Conservation (phyloP, 2,113 vertebrate genomes). For the Daphoenositta chrysoptera region DNA sequence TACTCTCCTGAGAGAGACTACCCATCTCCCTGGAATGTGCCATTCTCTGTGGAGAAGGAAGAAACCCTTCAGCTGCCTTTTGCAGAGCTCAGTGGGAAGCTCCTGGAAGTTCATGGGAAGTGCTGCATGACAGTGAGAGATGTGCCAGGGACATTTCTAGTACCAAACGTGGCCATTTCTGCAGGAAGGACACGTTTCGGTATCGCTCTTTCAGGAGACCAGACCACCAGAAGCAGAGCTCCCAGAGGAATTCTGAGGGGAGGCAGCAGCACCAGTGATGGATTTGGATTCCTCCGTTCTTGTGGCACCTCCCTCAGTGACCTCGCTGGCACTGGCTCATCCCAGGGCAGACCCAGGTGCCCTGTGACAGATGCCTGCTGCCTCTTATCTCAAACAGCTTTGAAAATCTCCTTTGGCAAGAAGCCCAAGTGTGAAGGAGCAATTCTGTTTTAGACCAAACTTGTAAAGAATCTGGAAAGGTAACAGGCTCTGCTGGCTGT, state of each 20-base stretch:
- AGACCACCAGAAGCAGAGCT: background rate
- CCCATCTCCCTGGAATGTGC: background rate
- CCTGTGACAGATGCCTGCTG: background rate
- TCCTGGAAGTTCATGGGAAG: background rate
- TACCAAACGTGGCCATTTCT: background rate
- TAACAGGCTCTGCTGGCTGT: background rate
- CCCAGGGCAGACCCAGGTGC: conserved; percentile 6
- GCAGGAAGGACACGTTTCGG: background rate
- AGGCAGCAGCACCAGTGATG: background rate
- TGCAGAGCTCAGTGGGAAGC: background rate
- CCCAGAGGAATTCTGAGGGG: background rate
- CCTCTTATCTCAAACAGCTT: conserved; percentile 8
- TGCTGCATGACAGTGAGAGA: background rate
- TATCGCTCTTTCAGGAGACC: background rate
- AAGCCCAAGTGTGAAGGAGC: background rate
- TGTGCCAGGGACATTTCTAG: background rate
- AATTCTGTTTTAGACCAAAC: background rate
- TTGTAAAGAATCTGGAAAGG: background rate
- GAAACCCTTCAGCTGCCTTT: background rate
- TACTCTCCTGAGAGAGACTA: background rate
- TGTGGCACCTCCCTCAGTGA: background rate
- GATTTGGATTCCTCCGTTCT: background rate
- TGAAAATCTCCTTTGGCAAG: conserved; percentile 34
- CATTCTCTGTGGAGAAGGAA: background rate
- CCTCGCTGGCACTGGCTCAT: background rate